A percentile compares a stretch with the other conserved stretches of the same genome.
These are phyloP conservation scores for Thymelicus sylvestris DNA, from an alignment of 2,888 invertebrate genomes.

Conservation along the genomic window DNA sequence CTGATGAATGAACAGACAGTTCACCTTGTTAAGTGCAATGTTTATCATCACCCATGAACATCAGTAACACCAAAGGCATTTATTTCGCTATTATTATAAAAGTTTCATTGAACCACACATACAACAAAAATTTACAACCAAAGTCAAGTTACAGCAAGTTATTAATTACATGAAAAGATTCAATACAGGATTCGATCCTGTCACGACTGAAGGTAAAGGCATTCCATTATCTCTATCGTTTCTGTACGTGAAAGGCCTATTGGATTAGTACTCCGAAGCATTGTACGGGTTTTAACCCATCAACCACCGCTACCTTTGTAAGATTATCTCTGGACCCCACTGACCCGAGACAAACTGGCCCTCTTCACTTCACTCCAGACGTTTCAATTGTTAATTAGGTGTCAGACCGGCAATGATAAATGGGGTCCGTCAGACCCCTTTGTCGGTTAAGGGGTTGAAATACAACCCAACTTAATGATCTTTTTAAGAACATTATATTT, in stretches of 20 bases:
- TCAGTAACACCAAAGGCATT: no score
- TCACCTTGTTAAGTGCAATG: no score
- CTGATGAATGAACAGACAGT: no score
- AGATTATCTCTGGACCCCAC: conserved; percentile 41
- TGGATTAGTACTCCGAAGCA: conserved; percentile 35
- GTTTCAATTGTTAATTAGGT: conserved; percentile 61
- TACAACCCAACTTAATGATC: conserved; percentile 45
- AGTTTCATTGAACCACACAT: no score
- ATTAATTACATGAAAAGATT: background rate
- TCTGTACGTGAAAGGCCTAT: conserved; percentile 17
- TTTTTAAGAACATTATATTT: conserved; percentile 39
- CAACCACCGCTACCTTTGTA: conserved; percentile 40
- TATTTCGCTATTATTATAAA: no score
- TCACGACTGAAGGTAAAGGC: no score
- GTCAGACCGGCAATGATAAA: conserved; percentile 53
- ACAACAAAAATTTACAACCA: no score
- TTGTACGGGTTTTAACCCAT: conserved; percentile 38
- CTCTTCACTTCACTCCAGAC: conserved; percentile 43
- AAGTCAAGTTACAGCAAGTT: no score
- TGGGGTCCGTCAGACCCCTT: conserved; percentile 44
- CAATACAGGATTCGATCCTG: background rate
- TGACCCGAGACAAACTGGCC: conserved; percentile 42
- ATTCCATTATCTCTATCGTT: background rate
- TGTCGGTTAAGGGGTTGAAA: conserved; percentile 40
- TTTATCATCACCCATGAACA: no score